Evolutionary conservation across 2,888 invertebrate species (phyloP).

Genomic region (Fragum sueziense): DNA sequence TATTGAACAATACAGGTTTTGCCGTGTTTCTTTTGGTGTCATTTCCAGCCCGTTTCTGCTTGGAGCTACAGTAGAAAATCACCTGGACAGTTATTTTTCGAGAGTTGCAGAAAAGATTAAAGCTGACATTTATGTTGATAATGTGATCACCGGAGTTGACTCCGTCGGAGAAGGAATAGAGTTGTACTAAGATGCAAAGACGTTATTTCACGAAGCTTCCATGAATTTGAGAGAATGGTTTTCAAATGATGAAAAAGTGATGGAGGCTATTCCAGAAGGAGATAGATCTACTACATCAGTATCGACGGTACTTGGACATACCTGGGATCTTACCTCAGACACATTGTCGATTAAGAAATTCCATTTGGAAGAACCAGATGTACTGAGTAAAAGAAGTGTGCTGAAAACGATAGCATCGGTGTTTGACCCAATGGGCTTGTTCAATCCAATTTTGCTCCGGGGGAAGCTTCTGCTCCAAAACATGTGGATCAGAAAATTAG

Average conservation of each 20-base stretch:
- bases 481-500: conserved; percentile 22
- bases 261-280: background rate
- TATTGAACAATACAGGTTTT: conserved; percentile 25
- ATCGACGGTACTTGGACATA: conserved; percentile 30
- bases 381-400: conserved; percentile 13
- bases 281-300: conserved; percentile 2
- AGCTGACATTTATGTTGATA: conserved; percentile 40
- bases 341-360: conserved; percentile 3
- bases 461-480: conserved; percentile 28
- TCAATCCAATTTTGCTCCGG: conserved; percentile 5
- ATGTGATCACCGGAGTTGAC: conserved; percentile 23
- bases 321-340: conserved; percentile 24
- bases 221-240: conserved; percentile 30
- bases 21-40: conserved; percentile 24
- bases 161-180: background rate
- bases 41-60: conserved; percentile 28
- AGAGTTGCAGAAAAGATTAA: conserved; percentile 11
- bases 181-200: too few relatives aligned
- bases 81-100: conserved; percentile 5
- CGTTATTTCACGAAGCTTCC: conserved; percentile 14
- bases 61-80: conserved; percentile 20
- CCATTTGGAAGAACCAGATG: background rate
- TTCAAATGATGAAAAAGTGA: conserved; percentile 26
- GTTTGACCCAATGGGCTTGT: conserved; percentile 28
- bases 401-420: conserved; percentile 19